A percentile compares a stretch with the other conserved stretches of the same genome.
Conservation (phyloP, 64 coral and sea anemone species). For the Porites australiensis region DNA sequence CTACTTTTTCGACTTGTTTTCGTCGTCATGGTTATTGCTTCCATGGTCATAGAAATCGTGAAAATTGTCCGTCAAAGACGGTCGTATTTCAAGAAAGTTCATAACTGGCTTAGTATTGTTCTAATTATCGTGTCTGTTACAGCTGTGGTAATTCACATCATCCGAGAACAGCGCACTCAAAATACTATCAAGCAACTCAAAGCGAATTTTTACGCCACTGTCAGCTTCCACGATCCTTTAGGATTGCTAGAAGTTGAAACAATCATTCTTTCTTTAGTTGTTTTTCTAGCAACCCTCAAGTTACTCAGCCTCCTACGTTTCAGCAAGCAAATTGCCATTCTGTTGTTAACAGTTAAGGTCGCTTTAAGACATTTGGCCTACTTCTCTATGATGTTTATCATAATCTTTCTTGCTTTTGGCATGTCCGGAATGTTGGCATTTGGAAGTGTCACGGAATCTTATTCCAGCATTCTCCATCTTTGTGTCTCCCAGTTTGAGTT, state of each 20-base stretch:
- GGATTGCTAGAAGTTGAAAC: constrained; percentile 43
- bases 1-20: constrained; percentile 62
- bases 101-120: constrained; percentile 54
- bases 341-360: constrained; percentile 39
- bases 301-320: constrained; percentile 52
- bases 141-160: constrained; percentile 52
- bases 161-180: constrained; percentile 43
- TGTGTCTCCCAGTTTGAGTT: constrained; percentile 64
- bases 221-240: constrained; percentile 55
- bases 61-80: constrained; percentile 57
- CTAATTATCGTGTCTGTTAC: constrained; percentile 43
- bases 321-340: constrained; percentile 52
- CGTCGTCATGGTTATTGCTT: constrained; percentile 63
- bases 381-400: constrained; percentile 27
- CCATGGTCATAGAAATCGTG: constrained; percentile 44
- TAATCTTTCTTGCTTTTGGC: constrained; percentile 56
- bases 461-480: constrained; percentile 29
- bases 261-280: constrained; percentile 16
- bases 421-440: constrained; percentile 49
- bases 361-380: constrained; percentile 54
- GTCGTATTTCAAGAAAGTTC: constrained; percentile 29
- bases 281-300: constrained; percentile 64
- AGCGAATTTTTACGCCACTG: constrained; percentile 57
- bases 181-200: constrained; percentile 49
- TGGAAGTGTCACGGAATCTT: constrained; percentile 37